phyloP scores from a whole-genome alignment of 2,797 vertebrate genomes.

The Gobio occitaniae region DNA sequence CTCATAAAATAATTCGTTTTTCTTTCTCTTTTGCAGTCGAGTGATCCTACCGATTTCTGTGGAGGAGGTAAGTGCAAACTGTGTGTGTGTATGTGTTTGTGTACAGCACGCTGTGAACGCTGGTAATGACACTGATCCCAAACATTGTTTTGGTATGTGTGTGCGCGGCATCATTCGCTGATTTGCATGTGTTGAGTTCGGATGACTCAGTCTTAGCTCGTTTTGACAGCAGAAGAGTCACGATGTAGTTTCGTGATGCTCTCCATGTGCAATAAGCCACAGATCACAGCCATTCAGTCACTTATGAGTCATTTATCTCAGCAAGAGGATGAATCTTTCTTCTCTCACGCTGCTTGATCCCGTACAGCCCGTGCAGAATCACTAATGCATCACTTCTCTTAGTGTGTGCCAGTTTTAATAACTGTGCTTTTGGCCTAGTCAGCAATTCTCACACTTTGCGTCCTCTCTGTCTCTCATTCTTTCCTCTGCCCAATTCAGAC shows the following conservation, averaged over 20 bases:
- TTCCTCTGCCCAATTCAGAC: slow-evolving; percentile 31
- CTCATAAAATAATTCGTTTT: slow-evolving; percentile 37
- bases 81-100: slow-evolving; percentile 39
- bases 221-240: slow-evolving; percentile 33
- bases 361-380: slow-evolving; percentile 26
- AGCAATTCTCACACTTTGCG: slow-evolving; percentile 34
- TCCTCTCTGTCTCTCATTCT: slow-evolving; percentile 35
- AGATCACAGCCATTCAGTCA: slow-evolving; percentile 41
- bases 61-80: slow-evolving; percentile 90
- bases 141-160: slow-evolving; percentile 33
- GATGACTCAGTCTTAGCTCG: slow-evolving; percentile 37
- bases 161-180: slow-evolving; percentile 38
- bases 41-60: slow-evolving; percentile 97
- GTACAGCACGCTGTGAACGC: not conserved
- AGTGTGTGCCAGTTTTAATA: slow-evolving; percentile 40
- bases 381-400: slow-evolving; percentile 39
- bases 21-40: slow-evolving; percentile 82
- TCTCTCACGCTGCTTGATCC: slow-evolving; percentile 40
- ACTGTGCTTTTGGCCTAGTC: slow-evolving; percentile 36
- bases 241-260: slow-evolving; percentile 21
- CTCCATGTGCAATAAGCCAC: slow-evolving; percentile 35
- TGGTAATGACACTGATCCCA: slow-evolving; percentile 23
- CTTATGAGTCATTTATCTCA: slow-evolving; percentile 46
- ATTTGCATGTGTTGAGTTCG: slow-evolving; percentile 41
- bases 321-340: slow-evolving; percentile 34